phyloP scores from a whole-genome alignment of 2,113 vertebrate species.

The Petroica traversi region DNA sequence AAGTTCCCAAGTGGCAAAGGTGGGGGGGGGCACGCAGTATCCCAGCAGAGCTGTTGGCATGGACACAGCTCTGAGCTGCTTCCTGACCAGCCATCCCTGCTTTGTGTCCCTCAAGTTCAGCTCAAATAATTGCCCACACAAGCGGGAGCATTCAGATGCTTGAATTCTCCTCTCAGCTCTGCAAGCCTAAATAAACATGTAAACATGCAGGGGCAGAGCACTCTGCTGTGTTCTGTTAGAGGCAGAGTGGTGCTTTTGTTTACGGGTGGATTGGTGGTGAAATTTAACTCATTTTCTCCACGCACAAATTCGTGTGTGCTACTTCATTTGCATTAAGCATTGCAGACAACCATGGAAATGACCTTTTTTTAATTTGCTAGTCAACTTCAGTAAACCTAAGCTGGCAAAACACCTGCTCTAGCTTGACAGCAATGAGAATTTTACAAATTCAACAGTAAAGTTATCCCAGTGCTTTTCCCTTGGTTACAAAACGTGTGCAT shows the following conservation, averaged over 20 bases:
- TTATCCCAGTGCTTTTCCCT: background rate
- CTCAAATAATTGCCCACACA: background rate
- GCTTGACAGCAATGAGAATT: background rate
- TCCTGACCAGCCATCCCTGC: background rate
- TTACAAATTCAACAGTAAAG: background rate
- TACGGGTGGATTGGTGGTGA: background rate
- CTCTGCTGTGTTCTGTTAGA: background rate
- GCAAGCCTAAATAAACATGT: background rate
- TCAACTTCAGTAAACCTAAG: background rate
- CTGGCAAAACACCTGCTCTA: background rate
- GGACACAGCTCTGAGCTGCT: background rate
- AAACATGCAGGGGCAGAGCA: background rate
- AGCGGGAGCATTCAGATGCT: rapidly evolving
- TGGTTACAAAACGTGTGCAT: background rate
- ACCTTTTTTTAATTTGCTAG: background rate
- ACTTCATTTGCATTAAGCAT: background rate
- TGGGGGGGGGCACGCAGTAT: background rate
- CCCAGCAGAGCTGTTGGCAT: background rate
- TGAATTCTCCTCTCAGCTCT: background rate
- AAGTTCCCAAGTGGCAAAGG: background rate
- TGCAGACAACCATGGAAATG: background rate
- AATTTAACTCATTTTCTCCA: background rate
- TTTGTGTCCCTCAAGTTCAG: background rate
- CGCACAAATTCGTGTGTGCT: rapidly evolving
- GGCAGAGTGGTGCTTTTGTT: background rate